Evolutionary conservation across 1,140 invertebrate genomes (phyloP).

Genomic region (Aricia agestis): DNA sequence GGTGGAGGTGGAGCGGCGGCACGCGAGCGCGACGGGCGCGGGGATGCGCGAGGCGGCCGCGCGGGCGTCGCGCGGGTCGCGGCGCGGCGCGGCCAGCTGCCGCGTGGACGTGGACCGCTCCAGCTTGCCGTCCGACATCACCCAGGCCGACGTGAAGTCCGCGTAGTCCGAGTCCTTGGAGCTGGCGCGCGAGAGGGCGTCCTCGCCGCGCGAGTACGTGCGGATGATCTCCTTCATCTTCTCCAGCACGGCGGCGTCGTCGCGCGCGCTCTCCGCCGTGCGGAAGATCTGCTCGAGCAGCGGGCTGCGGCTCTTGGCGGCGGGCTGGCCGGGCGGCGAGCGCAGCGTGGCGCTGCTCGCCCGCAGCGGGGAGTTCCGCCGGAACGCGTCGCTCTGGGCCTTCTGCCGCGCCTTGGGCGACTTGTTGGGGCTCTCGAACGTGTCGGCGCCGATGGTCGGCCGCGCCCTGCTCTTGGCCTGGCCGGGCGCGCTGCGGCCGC

Average conservation of each 20-base stretch:
- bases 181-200: conserved; percentile 65
- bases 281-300: conserved; percentile 83
- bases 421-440: conserved; percentile 79
- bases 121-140: conserved; percentile 82
- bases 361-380: conserved; percentile 78
- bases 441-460: conserved; percentile 80
- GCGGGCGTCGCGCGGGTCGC: conserved; percentile 73
- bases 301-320: conserved; percentile 75
- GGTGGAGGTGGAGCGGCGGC: conserved; percentile 66
- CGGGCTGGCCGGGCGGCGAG: conserved; percentile 75
- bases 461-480: conserved; percentile 70
- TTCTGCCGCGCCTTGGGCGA: conserved; percentile 65
- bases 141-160: conserved; percentile 84
- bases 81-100: conserved; percentile 61
- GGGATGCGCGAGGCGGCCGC: conserved; percentile 46
- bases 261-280: conserved; percentile 81
- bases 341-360: conserved; percentile 78
- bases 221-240: conserved; percentile 84
- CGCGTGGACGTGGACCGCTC: conserved; percentile 75
- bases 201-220: conserved; percentile 78
- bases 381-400: conserved; percentile 70
- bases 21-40: conserved; percentile 74
- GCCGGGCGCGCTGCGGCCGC: conserved; percentile 76
- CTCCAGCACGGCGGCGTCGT: conserved; percentile 81
- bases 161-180: conserved; percentile 79